phyloP scores from a whole-genome alignment of 92 coral and sea anemone genomes.

The Phenganax subtilis region DNA sequence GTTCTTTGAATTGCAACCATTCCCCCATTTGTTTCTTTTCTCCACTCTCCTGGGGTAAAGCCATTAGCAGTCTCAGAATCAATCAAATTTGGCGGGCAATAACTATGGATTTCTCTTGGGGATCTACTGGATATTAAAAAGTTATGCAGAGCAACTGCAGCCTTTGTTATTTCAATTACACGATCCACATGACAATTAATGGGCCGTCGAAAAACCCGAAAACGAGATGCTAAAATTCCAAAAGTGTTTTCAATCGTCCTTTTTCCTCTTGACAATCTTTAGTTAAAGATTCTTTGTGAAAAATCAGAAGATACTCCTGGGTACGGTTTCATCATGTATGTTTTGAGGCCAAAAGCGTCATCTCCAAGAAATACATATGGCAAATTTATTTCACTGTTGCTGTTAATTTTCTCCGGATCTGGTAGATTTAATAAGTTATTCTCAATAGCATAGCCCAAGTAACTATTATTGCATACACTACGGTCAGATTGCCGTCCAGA shows the following conservation, averaged over 20 bases:
- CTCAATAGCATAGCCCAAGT: conserved; percentile 5
- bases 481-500: conserved; percentile 1
- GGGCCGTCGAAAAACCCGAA: conserved; percentile 9
- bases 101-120: neutral
- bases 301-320: conserved; percentile 1
- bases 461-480: neutral
- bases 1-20: neutral
- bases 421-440: conserved; percentile 7
- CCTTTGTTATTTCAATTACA: neutral
- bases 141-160: neutral
- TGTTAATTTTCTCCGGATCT: neutral
- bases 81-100: conserved; percentile 21
- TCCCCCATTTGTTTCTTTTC: neutral
- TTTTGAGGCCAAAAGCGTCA: conserved; percentile 20
- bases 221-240: conserved; percentile 9
- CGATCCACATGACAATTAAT: neutral
- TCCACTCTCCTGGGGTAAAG: conserved; percentile 14
- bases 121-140: conserved; percentile 3
- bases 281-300: conserved; percentile 6
- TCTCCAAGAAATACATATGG: conserved; percentile 22
- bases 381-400: neutral
- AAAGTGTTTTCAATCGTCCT: conserved; percentile 9
- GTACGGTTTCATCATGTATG: conserved; percentile 18
- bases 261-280: conserved; percentile 11
- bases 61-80: conserved; percentile 7